A percentile compares a stretch with the other conserved stretches of the same genome.
phyloP scores from a whole-genome alignment of 1,140 invertebrate genomes.

The Ips typographus region DNA sequence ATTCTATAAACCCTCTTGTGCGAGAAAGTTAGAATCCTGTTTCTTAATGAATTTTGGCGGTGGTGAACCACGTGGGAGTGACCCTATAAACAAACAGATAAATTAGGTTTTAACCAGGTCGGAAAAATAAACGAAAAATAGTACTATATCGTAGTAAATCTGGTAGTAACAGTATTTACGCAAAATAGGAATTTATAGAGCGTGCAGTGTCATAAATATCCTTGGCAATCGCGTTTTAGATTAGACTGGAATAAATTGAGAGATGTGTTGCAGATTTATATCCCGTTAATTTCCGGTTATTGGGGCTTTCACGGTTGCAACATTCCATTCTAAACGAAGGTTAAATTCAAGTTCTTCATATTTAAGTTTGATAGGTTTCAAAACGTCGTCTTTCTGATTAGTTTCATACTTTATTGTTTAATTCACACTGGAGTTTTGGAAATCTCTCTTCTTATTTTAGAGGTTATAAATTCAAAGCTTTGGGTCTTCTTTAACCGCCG shows the following conservation, averaged over 20 bases:
- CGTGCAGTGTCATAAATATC: conserved; percentile 16
- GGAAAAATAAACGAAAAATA: conserved; percentile 12
- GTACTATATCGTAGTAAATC: conserved; percentile 9
- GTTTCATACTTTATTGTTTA: too few relatives aligned
- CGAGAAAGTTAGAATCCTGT: background rate
- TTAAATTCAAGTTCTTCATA: too few relatives aligned
- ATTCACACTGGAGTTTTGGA: background rate
- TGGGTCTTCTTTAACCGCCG: background rate
- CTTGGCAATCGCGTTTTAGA: background rate
- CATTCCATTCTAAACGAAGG: background rate
- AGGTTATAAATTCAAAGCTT: background rate
- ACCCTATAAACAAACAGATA: background rate
- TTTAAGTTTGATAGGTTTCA: too few relatives aligned
- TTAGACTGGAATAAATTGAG: conserved; percentile 10
- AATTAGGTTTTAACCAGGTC: background rate
- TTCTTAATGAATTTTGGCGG: background rate
- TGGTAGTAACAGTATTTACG: conserved; percentile 22
- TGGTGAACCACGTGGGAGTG: background rate
- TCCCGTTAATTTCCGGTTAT: conserved; percentile 4
- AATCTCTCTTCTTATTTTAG: background rate
- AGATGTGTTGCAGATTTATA: background rate
- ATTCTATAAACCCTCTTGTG: background rate
- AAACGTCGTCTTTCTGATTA: too few relatives aligned
- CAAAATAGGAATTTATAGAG: conserved; percentile 25
- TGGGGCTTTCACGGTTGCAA: background rate